These are phyloP conservation scores for Nomia melanderi DNA, from an alignment of 1,140 invertebrate genomes.

Conservation along the genomic window DNA sequence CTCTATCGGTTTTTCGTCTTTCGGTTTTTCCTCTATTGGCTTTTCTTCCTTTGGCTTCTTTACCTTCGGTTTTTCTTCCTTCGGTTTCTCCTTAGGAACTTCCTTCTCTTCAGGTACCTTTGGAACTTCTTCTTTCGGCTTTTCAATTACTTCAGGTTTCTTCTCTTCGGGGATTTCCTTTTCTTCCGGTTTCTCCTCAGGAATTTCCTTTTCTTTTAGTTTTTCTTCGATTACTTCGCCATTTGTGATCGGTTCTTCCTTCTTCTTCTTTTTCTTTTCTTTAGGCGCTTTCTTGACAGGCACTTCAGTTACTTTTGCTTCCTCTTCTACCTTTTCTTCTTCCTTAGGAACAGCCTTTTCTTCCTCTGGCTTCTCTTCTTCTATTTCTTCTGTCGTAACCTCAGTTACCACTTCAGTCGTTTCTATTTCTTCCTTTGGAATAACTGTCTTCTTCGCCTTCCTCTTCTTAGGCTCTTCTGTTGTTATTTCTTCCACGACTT, in stretches of 20 bases:
- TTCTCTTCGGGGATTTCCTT: conserved; percentile 55
- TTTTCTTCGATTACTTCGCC: conserved; percentile 56
- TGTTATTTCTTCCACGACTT: conserved; percentile 60
- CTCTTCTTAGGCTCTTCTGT: conserved; percentile 47
- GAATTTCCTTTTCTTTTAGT: conserved; percentile 38
- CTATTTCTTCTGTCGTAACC: conserved; percentile 31
- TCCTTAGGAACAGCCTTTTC: conserved; percentile 48
- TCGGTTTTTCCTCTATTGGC: conserved; percentile 40
- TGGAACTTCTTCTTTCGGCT: conserved; percentile 65
- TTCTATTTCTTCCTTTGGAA: conserved; percentile 51
- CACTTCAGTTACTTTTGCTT: conserved; percentile 53
- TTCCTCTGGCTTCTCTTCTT: conserved; percentile 35
- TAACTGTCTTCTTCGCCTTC: conserved; percentile 39
- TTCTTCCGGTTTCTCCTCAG: conserved; percentile 72
- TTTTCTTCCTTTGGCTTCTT: conserved; percentile 70
- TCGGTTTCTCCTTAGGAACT: conserved; percentile 66
- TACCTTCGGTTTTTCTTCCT: conserved; percentile 53
- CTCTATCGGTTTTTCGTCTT: conserved; percentile 63
- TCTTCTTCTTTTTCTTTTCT: conserved; percentile 12
- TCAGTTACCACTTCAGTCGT: conserved; percentile 52
- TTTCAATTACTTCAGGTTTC: conserved; percentile 35
- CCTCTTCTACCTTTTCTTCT: conserved; percentile 53
- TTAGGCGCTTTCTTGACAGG: conserved; percentile 48
- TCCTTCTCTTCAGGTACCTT: conserved; percentile 18
- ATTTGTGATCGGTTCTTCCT: conserved; percentile 22